These are phyloP conservation scores for Rhinogobio ventralis DNA, from an alignment of 2,797 vertebrate genomes.

Conservation along the genomic window DNA sequence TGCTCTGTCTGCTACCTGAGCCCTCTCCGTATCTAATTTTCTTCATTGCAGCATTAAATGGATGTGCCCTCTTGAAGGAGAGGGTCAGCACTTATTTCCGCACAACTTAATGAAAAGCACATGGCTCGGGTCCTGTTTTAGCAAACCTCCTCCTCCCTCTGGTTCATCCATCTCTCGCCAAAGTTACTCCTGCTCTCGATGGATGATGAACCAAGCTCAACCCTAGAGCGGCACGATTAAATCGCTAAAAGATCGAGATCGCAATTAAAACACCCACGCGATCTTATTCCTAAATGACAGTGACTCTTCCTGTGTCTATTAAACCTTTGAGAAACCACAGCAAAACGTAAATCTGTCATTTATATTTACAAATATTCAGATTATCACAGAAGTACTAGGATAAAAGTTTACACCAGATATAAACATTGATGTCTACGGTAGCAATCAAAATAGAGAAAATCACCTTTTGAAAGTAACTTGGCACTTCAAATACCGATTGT, in stretches of 20 bases:
- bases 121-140: constrained; percentile 79
- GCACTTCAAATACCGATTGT: too few relatives aligned
- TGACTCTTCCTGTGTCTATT: too few relatives aligned
- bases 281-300: too few relatives aligned
- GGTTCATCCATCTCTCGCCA: constrained; percentile 53
- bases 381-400: neutral
- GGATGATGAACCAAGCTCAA: constrained; percentile 31
- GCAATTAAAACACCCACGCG: neutral
- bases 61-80: constrained; percentile 75
- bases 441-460: too few relatives aligned
- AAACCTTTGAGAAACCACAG: too few relatives aligned
- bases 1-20: constrained; percentile 56
- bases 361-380: neutral
- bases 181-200: neutral
- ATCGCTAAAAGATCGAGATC: neutral
- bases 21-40: constrained; percentile 60
- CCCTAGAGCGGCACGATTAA: neutral
- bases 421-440: neutral
- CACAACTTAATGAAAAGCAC: constrained; percentile 86
- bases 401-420: neutral
- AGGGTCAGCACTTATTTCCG: constrained; percentile 87
- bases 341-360: too few relatives aligned
- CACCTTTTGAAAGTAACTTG: too few relatives aligned
- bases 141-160: constrained; percentile 42
- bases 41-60: constrained; percentile 70